Percentiles rank a stretch among this genome's conserved stretches.
phyloP scores from a whole-genome alignment of 1,140 invertebrate genomes.

The Steinernema feltiae region DNA sequence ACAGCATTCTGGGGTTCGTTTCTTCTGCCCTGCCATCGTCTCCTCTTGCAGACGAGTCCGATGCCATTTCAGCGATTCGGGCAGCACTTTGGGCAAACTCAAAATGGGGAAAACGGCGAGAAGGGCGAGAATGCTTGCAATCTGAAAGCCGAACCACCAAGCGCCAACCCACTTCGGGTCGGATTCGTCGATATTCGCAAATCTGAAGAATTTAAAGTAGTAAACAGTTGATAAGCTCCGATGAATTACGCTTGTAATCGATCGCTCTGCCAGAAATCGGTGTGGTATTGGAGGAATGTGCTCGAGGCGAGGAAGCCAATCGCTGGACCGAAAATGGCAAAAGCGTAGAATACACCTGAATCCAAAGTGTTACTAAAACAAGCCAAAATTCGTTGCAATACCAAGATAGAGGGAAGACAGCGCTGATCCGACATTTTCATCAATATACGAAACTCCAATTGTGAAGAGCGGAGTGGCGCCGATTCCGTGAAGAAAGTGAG shows the following conservation, averaged over 20 bases:
- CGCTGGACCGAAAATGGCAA: conserved; percentile 56
- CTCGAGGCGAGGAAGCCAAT: conserved; percentile 50
- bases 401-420: conserved; percentile 55
- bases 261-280: conserved; percentile 45
- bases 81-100: conserved; percentile 52
- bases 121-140: conserved; percentile 45
- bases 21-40: conserved; percentile 41
- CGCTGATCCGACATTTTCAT: conserved; percentile 55
- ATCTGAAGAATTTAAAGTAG: conserved; percentile 16
- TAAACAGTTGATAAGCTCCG: conserved; percentile 18
- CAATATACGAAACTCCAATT: conserved; percentile 57
- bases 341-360: conserved; percentile 55
- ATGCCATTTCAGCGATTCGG: conserved; percentile 57
- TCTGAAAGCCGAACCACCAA: conserved; percentile 55
- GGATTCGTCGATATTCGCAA: conserved; percentile 50
- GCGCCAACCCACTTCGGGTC: conserved; percentile 57
- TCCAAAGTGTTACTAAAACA: background rate
- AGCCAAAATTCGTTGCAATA: background rate
- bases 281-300: conserved; percentile 53
- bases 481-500: conserved; percentile 58
- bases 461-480: conserved; percentile 57
- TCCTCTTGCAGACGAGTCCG: conserved; percentile 55
- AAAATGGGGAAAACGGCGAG: conserved; percentile 54
- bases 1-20: conserved; percentile 55
- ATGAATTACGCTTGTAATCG: conserved; percentile 14